Evolutionary conservation across 2,797 vertebrate species (phyloP).

Genomic region (Kryptopterus vitreolus): DNA sequence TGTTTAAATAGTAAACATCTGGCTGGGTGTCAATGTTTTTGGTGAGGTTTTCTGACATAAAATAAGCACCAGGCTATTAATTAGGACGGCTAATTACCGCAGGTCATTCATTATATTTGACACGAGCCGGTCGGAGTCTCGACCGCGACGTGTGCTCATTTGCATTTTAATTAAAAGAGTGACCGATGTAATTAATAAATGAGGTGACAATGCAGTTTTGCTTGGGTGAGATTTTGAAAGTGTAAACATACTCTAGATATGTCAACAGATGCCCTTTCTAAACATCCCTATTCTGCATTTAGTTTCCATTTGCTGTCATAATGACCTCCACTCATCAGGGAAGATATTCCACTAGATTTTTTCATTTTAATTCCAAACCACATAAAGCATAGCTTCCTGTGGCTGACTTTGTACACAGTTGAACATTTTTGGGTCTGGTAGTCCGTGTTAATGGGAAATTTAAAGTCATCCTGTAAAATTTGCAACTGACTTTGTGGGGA

Average conservation of each 20-base stretch:
- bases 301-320: too few relatives aligned
- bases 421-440: too few relatives aligned
- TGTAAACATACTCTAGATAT: background rate
- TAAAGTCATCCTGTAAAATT: too few relatives aligned
- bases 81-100: conserved; percentile 36
- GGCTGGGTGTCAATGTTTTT: background rate
- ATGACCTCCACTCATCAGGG: too few relatives aligned
- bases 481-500: too few relatives aligned
- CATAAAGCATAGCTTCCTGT: too few relatives aligned
- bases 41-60: background rate
- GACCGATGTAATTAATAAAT: conserved; percentile 40
- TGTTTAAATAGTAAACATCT: background rate
- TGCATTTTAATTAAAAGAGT: conserved; percentile 45
- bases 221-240: background rate
- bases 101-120: conserved; percentile 43
- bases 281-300: too few relatives aligned
- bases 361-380: too few relatives aligned
- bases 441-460: too few relatives aligned
- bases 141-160: conserved; percentile 23
- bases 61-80: conserved; percentile 1
- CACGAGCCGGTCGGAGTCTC: conserved; percentile 28
- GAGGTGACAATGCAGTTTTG: background rate
- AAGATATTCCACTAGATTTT: too few relatives aligned
- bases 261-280: too few relatives aligned
- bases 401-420: too few relatives aligned